These are phyloP conservation scores for Agraylea sexmaculata DNA, from an alignment of 1,140 invertebrate species.

Conservation along the genomic window DNA sequence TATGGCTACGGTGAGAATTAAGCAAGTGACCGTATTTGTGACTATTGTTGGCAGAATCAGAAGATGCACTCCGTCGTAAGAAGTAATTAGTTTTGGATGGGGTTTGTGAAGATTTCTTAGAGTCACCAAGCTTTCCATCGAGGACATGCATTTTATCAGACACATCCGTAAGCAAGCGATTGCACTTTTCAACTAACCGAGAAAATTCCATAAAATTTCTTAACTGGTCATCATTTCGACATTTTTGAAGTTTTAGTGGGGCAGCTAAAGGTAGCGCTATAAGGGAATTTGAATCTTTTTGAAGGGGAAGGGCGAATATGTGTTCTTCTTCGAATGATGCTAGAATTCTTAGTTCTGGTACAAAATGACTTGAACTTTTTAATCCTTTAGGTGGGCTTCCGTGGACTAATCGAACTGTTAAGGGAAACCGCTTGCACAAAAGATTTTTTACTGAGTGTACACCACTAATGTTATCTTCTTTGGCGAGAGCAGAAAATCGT, in stretches of 20 bases:
- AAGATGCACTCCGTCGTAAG: conserved; percentile 57
- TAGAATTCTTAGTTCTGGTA: conserved; percentile 70
- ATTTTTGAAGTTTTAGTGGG: conserved; percentile 71
- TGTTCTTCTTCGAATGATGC: conserved; percentile 76
- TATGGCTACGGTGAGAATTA: conserved; percentile 32
- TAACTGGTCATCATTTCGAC: conserved; percentile 72
- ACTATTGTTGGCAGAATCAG: conserved; percentile 51
- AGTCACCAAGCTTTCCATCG: conserved; percentile 62
- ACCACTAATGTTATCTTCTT: conserved; percentile 85
- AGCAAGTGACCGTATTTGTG: conserved; percentile 32
- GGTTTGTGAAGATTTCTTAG: conserved; percentile 40
- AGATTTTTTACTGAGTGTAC: conserved; percentile 81
- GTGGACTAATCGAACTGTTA: conserved; percentile 82
- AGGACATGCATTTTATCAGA: conserved; percentile 72
- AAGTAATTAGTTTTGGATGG: conserved; percentile 48
- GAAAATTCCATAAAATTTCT: conserved; percentile 68
- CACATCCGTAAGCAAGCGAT: conserved; percentile 65
- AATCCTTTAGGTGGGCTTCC: conserved; percentile 69
- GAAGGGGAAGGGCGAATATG: conserved; percentile 72
- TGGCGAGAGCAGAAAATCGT: conserved; percentile 79
- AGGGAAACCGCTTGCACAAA: conserved; percentile 73
- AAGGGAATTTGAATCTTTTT: conserved; percentile 63
- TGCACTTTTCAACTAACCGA: conserved; percentile 66
- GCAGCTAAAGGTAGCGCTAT: conserved; percentile 75
- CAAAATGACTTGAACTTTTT: conserved; percentile 67